Conservation (phyloP, 1,140 invertebrate species). For the Ceratoteleas bidentatus region DNA sequence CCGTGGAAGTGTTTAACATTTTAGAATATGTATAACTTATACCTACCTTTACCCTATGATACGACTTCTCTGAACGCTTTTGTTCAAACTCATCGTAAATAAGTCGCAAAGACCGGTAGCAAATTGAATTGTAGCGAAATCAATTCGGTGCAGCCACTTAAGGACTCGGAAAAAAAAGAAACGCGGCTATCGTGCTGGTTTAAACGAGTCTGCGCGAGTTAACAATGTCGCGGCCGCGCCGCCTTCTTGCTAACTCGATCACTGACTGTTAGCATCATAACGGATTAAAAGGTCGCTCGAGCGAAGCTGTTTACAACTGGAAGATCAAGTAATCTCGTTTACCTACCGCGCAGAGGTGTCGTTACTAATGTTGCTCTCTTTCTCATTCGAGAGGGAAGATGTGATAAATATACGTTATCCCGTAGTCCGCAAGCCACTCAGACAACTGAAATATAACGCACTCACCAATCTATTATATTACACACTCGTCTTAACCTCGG, state of each 20-base stretch:
- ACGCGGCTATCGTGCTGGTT: slow-evolving; percentile 22
- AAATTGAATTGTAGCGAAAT: no score
- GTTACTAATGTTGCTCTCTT: slow-evolving; percentile 40
- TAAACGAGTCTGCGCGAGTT: slow-evolving; percentile 32
- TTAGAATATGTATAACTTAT: no score
- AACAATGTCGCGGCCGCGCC: slow-evolving; percentile 25
- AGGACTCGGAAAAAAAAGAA: slow-evolving; percentile 25
- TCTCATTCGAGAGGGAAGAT: neutral
- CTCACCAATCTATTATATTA: slow-evolving; percentile 52
- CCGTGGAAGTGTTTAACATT: no score
- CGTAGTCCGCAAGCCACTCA: slow-evolving; percentile 16
- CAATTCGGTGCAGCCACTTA: slow-evolving; percentile 8
- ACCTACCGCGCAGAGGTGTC: slow-evolving; percentile 16
- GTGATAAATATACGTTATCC: slow-evolving; percentile 47
- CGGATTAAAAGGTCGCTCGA: slow-evolving; percentile 48
- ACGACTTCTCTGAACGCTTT: no score
- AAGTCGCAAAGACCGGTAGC: neutral
- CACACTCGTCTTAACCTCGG: slow-evolving; percentile 29
- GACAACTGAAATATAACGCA: slow-evolving; percentile 51
- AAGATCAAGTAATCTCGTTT: slow-evolving; percentile 52
- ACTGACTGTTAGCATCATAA: slow-evolving; percentile 47
- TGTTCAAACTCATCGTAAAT: slow-evolving; percentile 4
- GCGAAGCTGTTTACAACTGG: slow-evolving; percentile 52
- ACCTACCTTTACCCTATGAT: no score
- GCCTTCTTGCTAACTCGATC: slow-evolving; percentile 33